Evolutionary conservation across 2,797 vertebrate species (phyloP), one percentile per base, ranked within the genome.

Genomic region (Astyanax mexicanus): DNA sequence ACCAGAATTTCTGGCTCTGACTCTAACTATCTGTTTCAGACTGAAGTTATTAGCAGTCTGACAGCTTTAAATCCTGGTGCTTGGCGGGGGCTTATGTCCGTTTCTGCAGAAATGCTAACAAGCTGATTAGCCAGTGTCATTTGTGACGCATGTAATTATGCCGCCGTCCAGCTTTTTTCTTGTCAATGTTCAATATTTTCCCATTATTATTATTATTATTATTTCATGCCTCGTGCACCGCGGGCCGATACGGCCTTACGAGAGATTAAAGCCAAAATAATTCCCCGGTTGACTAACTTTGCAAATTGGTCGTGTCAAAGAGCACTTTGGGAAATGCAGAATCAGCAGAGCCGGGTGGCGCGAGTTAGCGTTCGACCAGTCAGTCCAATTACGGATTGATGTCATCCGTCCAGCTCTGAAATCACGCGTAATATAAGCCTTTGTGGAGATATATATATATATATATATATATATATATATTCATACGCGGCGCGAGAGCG

Each of bases 221-320:
- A 73, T 74, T 68, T 65, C 73, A 58, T 74, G 23, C 58, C 72
- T 81, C 77, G 76, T 78, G 71, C 62, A 69, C 51, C 69, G 7
- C 2, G 75, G 78, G 62, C 75, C 66, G 70, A 78, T 65, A 54
- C 47, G 78, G 85, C 83, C 83, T 77, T 78, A 80, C 80, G 65
- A 84, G 80, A 90, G 88, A 91, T 90, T 88, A 91, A 85, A 85
- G 85, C 72, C 80, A 77, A 86, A 91, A 90, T 91, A 89, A 91
- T 90, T 91, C 89, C 70, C 80, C 47, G 89, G 81, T 90, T 86
- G 75, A 88, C 84, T 88, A 86, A 85, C 83, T 92, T 88, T 84
- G 85, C 86, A 92, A 92, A 92, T 93, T 91, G 86, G 80, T 87
- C 84, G 62, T 89, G 89, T 90, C 87, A 86, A 74, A 19, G 74